A percentile compares a stretch with the other conserved stretches of the same genome.
These are phyloP conservation scores for Campoplex capitator DNA, from an alignment of 2,888 invertebrate species.

Conservation along the genomic window DNA sequence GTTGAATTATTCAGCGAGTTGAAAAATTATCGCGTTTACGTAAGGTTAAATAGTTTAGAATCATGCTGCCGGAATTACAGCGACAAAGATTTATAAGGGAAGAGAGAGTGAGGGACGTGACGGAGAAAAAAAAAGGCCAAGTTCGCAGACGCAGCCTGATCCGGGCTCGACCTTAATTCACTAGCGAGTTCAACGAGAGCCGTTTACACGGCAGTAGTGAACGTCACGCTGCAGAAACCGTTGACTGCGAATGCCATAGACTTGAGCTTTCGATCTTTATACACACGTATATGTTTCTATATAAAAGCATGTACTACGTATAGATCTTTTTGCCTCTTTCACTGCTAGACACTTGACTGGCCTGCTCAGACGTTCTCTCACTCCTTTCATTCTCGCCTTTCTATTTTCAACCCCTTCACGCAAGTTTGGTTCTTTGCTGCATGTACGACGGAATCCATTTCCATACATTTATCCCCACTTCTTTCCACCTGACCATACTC, in stretches of 20 bases:
- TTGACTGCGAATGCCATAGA: slow-evolving; percentile 38
- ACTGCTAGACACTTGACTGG: slow-evolving; percentile 36
- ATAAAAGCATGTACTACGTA: slow-evolving; percentile 5
- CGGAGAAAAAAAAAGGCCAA: slow-evolving; percentile 49
- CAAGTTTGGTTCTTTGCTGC: slow-evolving; percentile 69
- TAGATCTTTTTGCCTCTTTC: slow-evolving; percentile 43
- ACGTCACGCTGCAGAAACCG: slow-evolving; percentile 25
- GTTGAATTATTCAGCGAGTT: slow-evolving; percentile 57
- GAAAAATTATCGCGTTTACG: slow-evolving; percentile 40
- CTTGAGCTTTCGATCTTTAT: slow-evolving; percentile 48
- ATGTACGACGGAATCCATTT: slow-evolving; percentile 73
- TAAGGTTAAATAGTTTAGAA: slow-evolving; percentile 22
- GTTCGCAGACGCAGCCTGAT: slow-evolving; percentile 64
- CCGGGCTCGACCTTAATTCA: slow-evolving; percentile 68
- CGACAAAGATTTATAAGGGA: slow-evolving; percentile 52
- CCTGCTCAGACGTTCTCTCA: slow-evolving; percentile 24
- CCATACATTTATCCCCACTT: slow-evolving; percentile 73
- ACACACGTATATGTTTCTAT: background rate
- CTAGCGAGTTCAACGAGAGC: slow-evolving; percentile 56
- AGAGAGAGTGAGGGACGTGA: background rate
- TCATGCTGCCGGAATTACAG: slow-evolving; percentile 45
- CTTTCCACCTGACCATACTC: slow-evolving; percentile 29
- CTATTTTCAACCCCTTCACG: slow-evolving; percentile 61
- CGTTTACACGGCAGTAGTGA: slow-evolving; percentile 61
- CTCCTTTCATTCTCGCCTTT: slow-evolving; percentile 30